Base-by-base conservation (phyloP, 2,888 invertebrate species). In the Habrosyne pyritoides region DNA sequence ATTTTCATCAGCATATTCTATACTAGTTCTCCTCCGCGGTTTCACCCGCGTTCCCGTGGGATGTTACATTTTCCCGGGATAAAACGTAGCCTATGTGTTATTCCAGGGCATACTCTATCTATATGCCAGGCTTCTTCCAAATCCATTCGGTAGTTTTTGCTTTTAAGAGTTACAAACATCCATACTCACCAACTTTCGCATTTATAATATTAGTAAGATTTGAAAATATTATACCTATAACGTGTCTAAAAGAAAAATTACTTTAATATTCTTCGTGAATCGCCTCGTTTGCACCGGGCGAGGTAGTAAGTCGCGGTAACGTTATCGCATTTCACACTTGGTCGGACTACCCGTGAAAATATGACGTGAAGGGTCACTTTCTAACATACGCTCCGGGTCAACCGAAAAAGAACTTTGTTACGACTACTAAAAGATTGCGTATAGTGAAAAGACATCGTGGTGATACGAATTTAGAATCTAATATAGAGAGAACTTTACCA, bases 271-370 rank as follows among this genome's bases (percentile, higher is more conserved):
- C 6, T 14, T n/a, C 24, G 26, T 26, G 26, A 48, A 2, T 4
- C 14, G 26, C 6, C 48, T 12, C 22, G 14, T 48, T 48, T 24
- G 14, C 48, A 24, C n/a, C 26, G 48, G 48, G n/a, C 48, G 7
- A 24, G 24, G 48, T 24, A 26, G 26, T 24, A 48, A n/a, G n/a
- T 22, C 48, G 48, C 22, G 48, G 47, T 47, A 22, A 47, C 48
- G n/a, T 24, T 48, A 48, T 48, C 48, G 48, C n/a, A 26, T 6
- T 24, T 48, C 26, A 24, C 48, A 48, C 48, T 48, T 48, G 24
- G 26, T 1, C 24, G 24, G 6, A n/a, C 47, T 14, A 42, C 8
- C 42, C 14, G 14, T 12, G 26, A 24, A 48, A 48, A 24, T 48
- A 26, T 24, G 48, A 26, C 8, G 18, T 8, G 18, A 42, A 18